These are phyloP conservation scores for Bombus confusus DNA, from an alignment of 1,140 invertebrate species.

Conservation along the genomic window DNA sequence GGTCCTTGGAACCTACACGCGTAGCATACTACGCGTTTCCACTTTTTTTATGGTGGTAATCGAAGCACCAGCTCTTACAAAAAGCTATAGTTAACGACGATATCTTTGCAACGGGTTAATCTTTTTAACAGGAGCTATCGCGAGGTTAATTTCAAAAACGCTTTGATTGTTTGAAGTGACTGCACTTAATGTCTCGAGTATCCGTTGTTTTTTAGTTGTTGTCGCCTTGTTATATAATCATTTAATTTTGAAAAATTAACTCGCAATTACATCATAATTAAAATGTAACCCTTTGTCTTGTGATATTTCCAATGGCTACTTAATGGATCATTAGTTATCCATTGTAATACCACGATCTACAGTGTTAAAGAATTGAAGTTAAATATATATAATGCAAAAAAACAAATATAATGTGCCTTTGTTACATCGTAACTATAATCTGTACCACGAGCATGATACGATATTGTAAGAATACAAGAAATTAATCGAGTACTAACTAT, in stretches of 20 bases:
- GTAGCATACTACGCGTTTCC: slow-evolving; percentile 27
- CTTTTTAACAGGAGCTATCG: slow-evolving; percentile 23
- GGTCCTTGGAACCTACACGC: slow-evolving; percentile 53
- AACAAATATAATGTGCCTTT: neutral
- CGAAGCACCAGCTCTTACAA: neutral
- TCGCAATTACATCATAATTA: neutral
- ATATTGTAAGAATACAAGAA: neutral
- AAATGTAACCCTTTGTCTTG: neutral
- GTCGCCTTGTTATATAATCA: neutral
- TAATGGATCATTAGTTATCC: neutral
- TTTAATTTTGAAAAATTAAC: neutral
- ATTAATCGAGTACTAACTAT: neutral
- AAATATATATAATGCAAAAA: too few relatives aligned
- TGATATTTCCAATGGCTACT: neutral
- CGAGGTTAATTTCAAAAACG: slow-evolving; percentile 40
- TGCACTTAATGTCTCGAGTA: neutral
- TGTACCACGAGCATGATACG: neutral
- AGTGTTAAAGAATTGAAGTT: neutral
- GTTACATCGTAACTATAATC: neutral
- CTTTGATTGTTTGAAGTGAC: neutral
- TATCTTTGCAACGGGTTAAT: slow-evolving; percentile 15
- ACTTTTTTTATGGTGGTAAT: slow-evolving; percentile 1
- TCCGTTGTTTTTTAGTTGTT: neutral
- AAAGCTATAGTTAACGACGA: slow-evolving; percentile 22
- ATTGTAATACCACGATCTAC: neutral